phyloP scores from a whole-genome alignment of 2,888 invertebrate species.

The Dasysyrphus tricinctus region DNA sequence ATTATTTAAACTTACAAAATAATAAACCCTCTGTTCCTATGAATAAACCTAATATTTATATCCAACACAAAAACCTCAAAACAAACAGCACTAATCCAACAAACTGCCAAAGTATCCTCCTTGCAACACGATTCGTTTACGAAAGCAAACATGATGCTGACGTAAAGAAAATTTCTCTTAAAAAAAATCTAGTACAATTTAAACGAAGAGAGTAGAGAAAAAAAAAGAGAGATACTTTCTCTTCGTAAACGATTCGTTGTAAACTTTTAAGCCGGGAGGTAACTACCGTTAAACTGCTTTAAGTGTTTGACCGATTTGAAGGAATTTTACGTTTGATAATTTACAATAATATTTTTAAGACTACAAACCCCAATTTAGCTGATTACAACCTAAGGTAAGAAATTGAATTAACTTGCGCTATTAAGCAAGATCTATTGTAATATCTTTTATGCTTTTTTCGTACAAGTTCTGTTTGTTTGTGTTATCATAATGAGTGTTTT shows the following conservation, averaged over 20 bases:
- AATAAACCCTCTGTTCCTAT: conserved; percentile 29
- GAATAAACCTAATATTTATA: conserved; percentile 21
- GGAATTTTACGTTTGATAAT: not conserved
- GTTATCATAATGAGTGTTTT: conserved; percentile 32
- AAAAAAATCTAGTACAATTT: not conserved
- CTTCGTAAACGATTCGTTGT: not conserved
- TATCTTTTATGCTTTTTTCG: conserved; percentile 18
- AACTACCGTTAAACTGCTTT: conserved; percentile 2
- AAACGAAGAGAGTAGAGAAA: not conserved
- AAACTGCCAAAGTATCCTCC: conserved; percentile 43
- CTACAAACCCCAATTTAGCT: not conserved
- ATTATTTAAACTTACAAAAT: conserved; percentile 16
- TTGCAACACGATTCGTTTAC: not conserved
- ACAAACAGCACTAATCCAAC: conserved; percentile 46
- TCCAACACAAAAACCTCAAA: conserved; percentile 47
- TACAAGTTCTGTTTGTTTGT: conserved; percentile 58
- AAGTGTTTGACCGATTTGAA: conserved; percentile 4
- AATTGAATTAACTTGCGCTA: conserved; percentile 2
- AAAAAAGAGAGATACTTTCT: not conserved
- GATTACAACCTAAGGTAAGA: conserved; percentile 49
- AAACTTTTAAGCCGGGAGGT: not conserved
- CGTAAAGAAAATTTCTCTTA: not conserved
- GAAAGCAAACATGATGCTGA: not conserved
- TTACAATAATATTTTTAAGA: conserved; percentile 14
- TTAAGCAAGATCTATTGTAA: not conserved